Percentiles rank a stretch among this genome's conserved stretches.
Evolutionary conservation across 2,113 vertebrate genomes (phyloP).

Genomic region (Sphaerodactylus townsendi): DNA sequence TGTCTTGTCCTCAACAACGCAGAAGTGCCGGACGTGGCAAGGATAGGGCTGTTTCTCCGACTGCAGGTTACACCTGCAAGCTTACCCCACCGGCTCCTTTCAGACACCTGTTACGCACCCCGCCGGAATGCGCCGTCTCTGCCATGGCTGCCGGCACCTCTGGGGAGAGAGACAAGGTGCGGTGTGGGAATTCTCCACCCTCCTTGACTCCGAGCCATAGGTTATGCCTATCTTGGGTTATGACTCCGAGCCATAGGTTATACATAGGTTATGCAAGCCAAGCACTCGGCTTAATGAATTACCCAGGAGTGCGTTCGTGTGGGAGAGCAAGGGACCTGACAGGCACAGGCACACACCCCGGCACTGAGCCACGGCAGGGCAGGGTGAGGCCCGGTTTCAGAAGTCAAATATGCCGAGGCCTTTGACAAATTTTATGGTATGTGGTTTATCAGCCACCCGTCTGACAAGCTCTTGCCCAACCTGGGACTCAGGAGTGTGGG

Average conservation of each 20-base stretch:
- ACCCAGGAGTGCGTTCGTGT: slow-evolving; percentile 7
- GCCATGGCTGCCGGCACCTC: slow-evolving; percentile 72
- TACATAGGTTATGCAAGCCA: slow-evolving; percentile 70
- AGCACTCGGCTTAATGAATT: slow-evolving; percentile 37
- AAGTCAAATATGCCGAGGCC: neutral
- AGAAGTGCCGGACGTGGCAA: neutral
- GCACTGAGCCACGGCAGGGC: neutral
- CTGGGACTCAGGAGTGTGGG: slow-evolving; percentile 73
- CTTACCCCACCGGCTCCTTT: slow-evolving; percentile 22
- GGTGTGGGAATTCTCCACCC: slow-evolving; percentile 89
- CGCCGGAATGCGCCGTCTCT: slow-evolving; percentile 65
- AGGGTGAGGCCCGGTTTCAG: neutral
- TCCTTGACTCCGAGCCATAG: slow-evolving; percentile 65
- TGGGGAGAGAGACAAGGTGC: slow-evolving; percentile 77
- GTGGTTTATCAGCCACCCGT: slow-evolving; percentile 67
- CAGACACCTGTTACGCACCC: slow-evolving; percentile 60
- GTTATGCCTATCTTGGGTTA: slow-evolving; percentile 73
- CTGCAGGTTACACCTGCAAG: slow-evolving; percentile 60
- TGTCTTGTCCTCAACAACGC: slow-evolving; percentile 29
- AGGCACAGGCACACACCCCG: neutral
- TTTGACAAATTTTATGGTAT: slow-evolving; percentile 40
- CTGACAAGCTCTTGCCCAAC: slow-evolving; percentile 70
- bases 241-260: slow-evolving; percentile 69
- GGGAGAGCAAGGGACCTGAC: neutral
- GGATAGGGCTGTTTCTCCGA: slow-evolving; percentile 20